phyloP scores from a whole-genome alignment of 2,888 invertebrate genomes.

The Aleiodes leptofemur region DNA sequence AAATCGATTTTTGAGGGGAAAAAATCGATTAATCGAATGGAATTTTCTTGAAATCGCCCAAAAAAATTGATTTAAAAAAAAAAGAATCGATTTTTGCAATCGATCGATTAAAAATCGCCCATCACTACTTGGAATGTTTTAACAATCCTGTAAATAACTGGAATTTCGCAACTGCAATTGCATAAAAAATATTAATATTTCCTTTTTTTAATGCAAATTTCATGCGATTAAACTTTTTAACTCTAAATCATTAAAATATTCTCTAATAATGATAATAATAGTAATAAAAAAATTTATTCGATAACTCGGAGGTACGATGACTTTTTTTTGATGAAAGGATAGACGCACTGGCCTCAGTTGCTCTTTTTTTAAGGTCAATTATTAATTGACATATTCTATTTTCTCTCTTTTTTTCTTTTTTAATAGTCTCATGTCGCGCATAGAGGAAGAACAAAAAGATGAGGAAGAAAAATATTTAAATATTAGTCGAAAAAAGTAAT shows the following conservation, averaged over 20 bases:
- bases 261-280: background rate
- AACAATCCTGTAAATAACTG: too few species aligned
- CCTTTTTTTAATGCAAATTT: background rate
- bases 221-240: background rate
- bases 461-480: background rate
- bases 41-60: too few species aligned
- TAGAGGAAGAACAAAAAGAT: background rate
- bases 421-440: constrained; percentile 50
- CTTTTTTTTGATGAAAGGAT: constrained; percentile 43
- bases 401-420: constrained; percentile 62
- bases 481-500: background rate
- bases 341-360: constrained; percentile 42
- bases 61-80: too few species aligned
- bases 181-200: background rate
- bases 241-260: background rate
- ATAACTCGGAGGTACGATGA: constrained; percentile 20
- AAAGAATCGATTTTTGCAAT: too few species aligned
- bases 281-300: background rate
- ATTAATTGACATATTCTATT: constrained; percentile 60
- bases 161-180: too few species aligned
- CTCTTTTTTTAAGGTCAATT: constrained; percentile 51
- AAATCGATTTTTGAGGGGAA: too few species aligned
- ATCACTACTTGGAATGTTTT: too few species aligned
- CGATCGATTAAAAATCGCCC: too few species aligned
- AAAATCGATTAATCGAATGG: too few species aligned